Evolutionary conservation across 2,797 vertebrate genomes (phyloP).

Genomic region (Neosilurus hyrtlii): DNA sequence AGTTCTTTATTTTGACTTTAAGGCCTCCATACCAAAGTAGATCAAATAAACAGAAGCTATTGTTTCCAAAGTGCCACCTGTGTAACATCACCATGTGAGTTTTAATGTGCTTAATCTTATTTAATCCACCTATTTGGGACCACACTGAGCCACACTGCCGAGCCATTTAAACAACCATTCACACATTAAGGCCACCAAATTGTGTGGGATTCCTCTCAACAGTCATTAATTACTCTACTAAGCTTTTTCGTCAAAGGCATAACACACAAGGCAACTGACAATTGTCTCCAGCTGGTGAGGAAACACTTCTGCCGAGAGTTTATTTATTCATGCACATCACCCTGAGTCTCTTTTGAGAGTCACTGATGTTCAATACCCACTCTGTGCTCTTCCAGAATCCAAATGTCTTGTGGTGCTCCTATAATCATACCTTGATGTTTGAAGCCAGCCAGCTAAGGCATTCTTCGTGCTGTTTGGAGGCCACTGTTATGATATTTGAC

Average conservation of each 20-base stretch:
- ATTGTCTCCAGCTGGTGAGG: slow-evolving; percentile 59
- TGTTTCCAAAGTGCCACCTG: background rate
- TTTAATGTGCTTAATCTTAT: slow-evolving; percentile 5
- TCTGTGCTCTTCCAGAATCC: background rate
- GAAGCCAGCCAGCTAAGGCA: background rate
- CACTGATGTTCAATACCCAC: background rate
- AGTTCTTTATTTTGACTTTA: background rate
- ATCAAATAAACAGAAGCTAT: background rate
- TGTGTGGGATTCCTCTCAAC: slow-evolving; percentile 46
- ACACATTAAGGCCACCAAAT: slow-evolving; percentile 56
- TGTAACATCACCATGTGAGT: background rate
- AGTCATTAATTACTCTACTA: slow-evolving; percentile 67
- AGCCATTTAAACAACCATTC: slow-evolving; percentile 38
- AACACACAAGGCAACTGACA: slow-evolving; percentile 34
- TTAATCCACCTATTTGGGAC: slow-evolving; percentile 12
- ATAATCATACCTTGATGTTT: background rate
- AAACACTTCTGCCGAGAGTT: slow-evolving; percentile 49
- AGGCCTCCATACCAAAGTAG: background rate
- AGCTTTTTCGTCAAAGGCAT: slow-evolving; percentile 60
- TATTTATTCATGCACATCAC: slow-evolving; percentile 48
- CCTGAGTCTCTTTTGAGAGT: slow-evolving; percentile 4
- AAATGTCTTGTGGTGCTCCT: background rate
- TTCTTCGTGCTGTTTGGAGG: background rate
- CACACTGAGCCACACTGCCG: slow-evolving; percentile 1
- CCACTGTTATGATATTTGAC: background rate